Conservation (phyloP, 2,113 vertebrate species). For the Albula goreensis region DNA sequence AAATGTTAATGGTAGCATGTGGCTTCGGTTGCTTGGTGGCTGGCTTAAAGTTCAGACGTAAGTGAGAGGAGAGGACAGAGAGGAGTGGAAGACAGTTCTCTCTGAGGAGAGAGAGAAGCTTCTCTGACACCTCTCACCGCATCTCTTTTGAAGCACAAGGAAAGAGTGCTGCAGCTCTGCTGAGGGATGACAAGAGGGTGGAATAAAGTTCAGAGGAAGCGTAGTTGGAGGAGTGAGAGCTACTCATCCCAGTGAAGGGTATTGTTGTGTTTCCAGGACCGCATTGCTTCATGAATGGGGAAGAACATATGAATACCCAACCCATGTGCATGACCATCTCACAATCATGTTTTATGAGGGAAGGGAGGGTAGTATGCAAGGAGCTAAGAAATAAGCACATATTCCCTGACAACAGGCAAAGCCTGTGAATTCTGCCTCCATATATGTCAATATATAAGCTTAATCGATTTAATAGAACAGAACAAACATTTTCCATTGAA, state of each 20-base stretch:
- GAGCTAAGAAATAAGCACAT: background rate
- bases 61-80: background rate
- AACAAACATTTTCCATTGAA: background rate
- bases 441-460: background rate
- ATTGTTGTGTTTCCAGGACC: background rate
- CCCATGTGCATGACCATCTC: background rate
- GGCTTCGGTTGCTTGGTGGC: background rate
- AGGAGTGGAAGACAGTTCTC: slow-evolving; percentile 8
- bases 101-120: background rate
- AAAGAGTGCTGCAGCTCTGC: background rate
- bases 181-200: slow-evolving; percentile 1
- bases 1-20: background rate
- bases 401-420: too few relatives aligned
- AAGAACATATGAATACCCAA: background rate
- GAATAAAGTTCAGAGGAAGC: slow-evolving; percentile 15
- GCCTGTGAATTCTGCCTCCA: too few relatives aligned
- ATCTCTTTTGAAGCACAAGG: slow-evolving; percentile 6
- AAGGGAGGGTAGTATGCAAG: background rate
- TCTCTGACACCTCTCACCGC: slow-evolving; percentile 7
- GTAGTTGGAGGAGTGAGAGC: background rate
- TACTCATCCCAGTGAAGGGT: background rate
- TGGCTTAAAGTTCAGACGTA: background rate
- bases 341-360: background rate
- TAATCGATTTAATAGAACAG: background rate
- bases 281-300: background rate